Conservation (phyloP, 2,888 invertebrate genomes). For the Euclidia mi region DNA sequence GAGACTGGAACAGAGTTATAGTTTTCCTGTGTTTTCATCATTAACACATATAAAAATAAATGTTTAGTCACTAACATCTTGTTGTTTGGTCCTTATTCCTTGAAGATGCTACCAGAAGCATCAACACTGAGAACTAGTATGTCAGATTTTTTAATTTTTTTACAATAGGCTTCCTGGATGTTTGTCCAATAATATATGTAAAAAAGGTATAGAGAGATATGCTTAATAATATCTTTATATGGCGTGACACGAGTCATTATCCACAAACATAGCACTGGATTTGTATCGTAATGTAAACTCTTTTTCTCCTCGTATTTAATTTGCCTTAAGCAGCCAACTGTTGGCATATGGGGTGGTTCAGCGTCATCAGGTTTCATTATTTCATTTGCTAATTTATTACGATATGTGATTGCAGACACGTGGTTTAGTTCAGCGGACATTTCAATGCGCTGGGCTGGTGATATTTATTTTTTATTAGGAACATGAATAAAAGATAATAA, state of each 20-base stretch:
- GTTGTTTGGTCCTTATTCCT: constrained; percentile 13
- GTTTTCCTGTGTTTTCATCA: constrained; percentile 5
- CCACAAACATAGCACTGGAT: no score
- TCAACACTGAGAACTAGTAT: constrained; percentile 15
- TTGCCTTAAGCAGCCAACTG: no score
- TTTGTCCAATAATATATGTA: constrained; percentile 4
- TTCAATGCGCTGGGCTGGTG: constrained; percentile 23
- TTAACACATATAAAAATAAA: constrained; percentile 18
- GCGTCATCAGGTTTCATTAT: constrained; percentile 19
- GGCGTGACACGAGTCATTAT: no score
- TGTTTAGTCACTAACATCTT: constrained; percentile 16
- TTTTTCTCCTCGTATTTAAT: no score
- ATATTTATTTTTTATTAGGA: constrained; percentile 21
- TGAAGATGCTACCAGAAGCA: constrained; percentile 7
- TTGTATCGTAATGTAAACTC: no score
- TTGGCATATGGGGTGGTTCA: constrained; percentile 20
- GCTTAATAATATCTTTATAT: no score
- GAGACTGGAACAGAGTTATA: constrained; percentile 10
- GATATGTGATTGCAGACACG: constrained; percentile 21
- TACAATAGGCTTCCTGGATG: constrained; percentile 1
- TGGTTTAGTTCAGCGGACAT: constrained; percentile 21
- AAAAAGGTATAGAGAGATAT: background rate
- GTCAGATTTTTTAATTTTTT: constrained; percentile 8
- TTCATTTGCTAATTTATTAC: constrained; percentile 23
- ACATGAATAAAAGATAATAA: constrained; percentile 23